Conservation (phyloP, 2,888 invertebrate genomes). For the Bedellia somnulentella region DNA sequence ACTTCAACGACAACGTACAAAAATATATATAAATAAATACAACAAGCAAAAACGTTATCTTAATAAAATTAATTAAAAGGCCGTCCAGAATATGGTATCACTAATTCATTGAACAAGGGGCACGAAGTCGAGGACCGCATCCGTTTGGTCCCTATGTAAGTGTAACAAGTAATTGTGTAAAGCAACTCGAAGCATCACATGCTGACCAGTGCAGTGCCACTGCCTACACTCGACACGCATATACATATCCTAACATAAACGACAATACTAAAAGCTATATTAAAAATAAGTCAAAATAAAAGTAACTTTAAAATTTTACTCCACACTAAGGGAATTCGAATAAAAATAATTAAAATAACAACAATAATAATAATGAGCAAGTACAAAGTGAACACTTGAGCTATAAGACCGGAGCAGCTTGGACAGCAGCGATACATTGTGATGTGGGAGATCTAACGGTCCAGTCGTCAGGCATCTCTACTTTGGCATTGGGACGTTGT, state of each 20-base stretch:
- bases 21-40: slow-evolving; percentile 41
- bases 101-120: slow-evolving; percentile 27
- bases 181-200: too few relatives aligned
- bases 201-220: too few relatives aligned
- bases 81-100: slow-evolving; percentile 43
- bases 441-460: slow-evolving; percentile 44
- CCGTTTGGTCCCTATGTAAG: too few relatives aligned
- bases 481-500: slow-evolving; percentile 53
- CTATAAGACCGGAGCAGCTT: slow-evolving; percentile 57
- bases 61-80: slow-evolving; percentile 51
- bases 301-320: slow-evolving; percentile 35
- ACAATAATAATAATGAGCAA: slow-evolving; percentile 57
- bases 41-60: slow-evolving; percentile 48
- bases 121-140: too few relatives aligned
- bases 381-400: slow-evolving; percentile 53
- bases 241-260: too few relatives aligned
- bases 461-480: slow-evolving; percentile 40
- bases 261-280: slow-evolving; percentile 35
- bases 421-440: slow-evolving; percentile 28
- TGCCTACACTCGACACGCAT: too few relatives aligned
- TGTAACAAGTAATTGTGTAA: too few relatives aligned
- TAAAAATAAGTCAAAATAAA: slow-evolving; percentile 38
- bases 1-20: slow-evolving; percentile 39
- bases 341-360: slow-evolving; percentile 22
- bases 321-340: slow-evolving; percentile 28